Base-by-base conservation (phyloP, 2,888 invertebrate species). In the Epinotia ramella region DNA sequence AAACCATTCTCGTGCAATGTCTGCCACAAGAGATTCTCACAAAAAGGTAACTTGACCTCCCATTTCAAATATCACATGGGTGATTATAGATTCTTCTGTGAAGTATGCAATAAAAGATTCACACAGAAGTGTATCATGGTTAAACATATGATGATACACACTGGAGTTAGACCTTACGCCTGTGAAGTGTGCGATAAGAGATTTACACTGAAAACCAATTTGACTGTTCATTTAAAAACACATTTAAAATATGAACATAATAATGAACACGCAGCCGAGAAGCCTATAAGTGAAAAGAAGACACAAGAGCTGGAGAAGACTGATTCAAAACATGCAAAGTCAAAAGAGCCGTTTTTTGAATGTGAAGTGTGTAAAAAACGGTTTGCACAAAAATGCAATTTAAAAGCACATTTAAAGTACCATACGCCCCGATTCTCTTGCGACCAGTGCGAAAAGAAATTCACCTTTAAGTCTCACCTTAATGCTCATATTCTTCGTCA, bases 321-420 rank as follows among this genome's bases (percentile, higher is more conserved):
- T n/a, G 18, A 13, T 16, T 66, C 33, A 7, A 66, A 66, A 53
- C 9, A 53, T 24, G 5, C n/a, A 53, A 16, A 16, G 13, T 24
- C 13, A 7, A 28, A 56, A 66, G n/a, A 53, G 16, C 49, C 44
- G 3, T n/a, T 28, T 18, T 66, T 16, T 5, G 28, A 28, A 66
- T 66, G 66, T 66, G 66, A 28, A 12, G 53, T 66, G n/a, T 66
- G 66, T 28, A 53, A 66, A 18, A 66, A 66, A 66, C 66, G 33
- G 33, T 66, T 66, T 9, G 33, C 53, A 11, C 53, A 66, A 53
- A 24, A 53, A 66, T 53, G n/a, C 0, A 28, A 66, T n/a, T 33
- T 66, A n/a, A 66, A 53, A 4, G 18, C 33, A n/a, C 66, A 66
- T 53, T 33, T 66, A 66, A 66, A 66, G 24, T n/a, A 66, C 28